Evolutionary conservation across 2,113 vertebrate species (phyloP).

Genomic region (Pteronura brasiliensis): DNA sequence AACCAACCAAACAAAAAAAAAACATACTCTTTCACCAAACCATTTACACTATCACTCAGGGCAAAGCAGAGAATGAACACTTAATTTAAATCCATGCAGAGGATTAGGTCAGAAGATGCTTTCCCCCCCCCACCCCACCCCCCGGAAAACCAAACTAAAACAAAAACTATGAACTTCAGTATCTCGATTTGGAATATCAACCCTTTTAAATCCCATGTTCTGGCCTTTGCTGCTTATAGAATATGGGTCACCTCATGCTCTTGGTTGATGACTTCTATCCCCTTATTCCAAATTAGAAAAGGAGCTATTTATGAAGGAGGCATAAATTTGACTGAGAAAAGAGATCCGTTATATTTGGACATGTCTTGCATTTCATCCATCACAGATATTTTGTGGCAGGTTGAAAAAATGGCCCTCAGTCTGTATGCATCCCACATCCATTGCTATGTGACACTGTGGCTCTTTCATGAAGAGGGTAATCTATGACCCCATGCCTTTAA

Average conservation of each 20-base stretch:
- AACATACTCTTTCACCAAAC: background rate
- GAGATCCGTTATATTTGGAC: background rate
- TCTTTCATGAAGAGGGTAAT: background rate
- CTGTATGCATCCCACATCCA: background rate
- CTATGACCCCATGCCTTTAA: background rate
- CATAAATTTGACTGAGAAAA: constrained; percentile 8
- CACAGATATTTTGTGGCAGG: background rate
- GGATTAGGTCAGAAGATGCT: background rate
- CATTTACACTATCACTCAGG: background rate
- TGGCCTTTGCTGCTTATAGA: background rate
- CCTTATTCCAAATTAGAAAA: background rate
- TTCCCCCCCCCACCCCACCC: fast-evolving
- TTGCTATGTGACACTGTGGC: background rate
- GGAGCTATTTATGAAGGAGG: background rate
- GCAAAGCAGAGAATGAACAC: background rate
- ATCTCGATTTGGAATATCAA: background rate
- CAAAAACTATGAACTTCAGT: background rate
- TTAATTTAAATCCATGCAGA: background rate
- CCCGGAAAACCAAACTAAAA: background rate
- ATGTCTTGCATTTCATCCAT: background rate
- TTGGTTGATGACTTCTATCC: background rate
- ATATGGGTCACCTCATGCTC: background rate
- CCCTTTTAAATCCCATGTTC: background rate
- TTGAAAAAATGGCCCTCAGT: background rate
- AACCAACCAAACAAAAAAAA: background rate